A percentile compares a stretch with the other conserved stretches of the same genome.
These are phyloP conservation scores for Oceanodroma leucorhoa DNA, from an alignment of 2,797 vertebrate species.

Conservation along the genomic window DNA sequence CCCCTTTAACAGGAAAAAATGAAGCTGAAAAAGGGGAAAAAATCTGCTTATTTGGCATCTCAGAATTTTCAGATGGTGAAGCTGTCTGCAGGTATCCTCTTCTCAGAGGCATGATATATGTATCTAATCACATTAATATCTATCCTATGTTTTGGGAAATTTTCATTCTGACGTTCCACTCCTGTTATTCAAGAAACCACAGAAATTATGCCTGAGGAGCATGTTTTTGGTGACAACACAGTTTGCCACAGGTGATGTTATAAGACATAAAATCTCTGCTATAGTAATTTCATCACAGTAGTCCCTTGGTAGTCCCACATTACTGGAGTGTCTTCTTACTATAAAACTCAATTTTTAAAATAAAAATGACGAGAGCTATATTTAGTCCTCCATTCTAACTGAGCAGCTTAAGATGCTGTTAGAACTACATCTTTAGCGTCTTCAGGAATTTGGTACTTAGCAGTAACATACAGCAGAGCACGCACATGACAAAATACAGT, in stretches of 20 bases:
- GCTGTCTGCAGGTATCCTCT: not conserved
- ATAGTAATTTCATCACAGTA: not conserved
- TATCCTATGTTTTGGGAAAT: not conserved
- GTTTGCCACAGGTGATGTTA: not conserved
- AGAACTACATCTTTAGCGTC: not conserved
- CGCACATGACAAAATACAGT: not conserved
- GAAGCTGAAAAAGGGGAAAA: not conserved
- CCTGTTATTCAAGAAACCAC: not conserved
- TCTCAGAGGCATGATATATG: not conserved
- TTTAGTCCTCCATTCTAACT: not conserved
- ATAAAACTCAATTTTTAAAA: conserved; percentile 3
- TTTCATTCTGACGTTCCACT: not conserved
- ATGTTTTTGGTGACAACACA: not conserved
- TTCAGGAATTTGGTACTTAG: not conserved
- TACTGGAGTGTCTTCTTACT: not conserved
- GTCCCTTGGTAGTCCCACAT: not conserved
- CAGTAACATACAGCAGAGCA: not conserved
- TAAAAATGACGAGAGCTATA: conserved; percentile 21
- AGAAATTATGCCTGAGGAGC: not conserved
- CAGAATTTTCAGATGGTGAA: not conserved
- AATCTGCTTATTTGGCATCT: not conserved
- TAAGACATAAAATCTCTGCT: not conserved
- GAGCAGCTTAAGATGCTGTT: not conserved
- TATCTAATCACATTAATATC: not conserved
- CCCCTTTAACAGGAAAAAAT: not conserved